Evolutionary conservation across 1,140 invertebrate species (phyloP).

Genomic region (Bombus turneri): DNA sequence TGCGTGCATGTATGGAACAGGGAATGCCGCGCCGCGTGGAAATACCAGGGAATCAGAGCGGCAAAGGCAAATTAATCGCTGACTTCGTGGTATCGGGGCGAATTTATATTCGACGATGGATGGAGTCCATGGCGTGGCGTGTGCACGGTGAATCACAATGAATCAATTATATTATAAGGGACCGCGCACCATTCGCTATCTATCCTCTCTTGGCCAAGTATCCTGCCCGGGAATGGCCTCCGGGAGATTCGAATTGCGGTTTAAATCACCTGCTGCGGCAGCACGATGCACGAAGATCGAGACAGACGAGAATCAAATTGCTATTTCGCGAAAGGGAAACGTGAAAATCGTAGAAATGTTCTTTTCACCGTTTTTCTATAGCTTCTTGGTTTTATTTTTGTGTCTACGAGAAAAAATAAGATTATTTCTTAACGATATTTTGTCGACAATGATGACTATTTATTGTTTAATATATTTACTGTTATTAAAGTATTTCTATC

Average conservation of each 20-base stretch:
- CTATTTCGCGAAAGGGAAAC: neutral
- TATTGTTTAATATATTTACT: neutral
- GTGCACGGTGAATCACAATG: conserved; percentile 23
- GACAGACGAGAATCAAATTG: neutral
- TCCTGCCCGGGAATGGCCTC: neutral
- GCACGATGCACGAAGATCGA: neutral
- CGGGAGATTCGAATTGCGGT: neutral
- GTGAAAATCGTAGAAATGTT: neutral
- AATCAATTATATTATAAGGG: conserved; percentile 35
- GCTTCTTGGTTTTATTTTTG: neutral
- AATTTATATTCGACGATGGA: conserved; percentile 30
- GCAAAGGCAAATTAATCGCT: conserved; percentile 32
- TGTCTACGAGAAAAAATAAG: neutral
- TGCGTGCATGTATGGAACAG: neutral
- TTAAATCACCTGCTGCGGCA: conserved; percentile 1
- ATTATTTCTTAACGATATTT: neutral
- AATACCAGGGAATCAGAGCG: conserved; percentile 12
- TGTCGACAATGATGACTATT: neutral
- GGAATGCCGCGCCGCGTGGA: neutral
- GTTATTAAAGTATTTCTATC: neutral
- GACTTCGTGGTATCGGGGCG: conserved; percentile 11
- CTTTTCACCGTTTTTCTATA: neutral
- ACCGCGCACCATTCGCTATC: neutral
- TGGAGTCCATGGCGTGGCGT: neutral
- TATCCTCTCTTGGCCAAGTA: neutral